Conservation (phyloP, 1,140 invertebrate genomes). For the Bombus huntii region DNA sequence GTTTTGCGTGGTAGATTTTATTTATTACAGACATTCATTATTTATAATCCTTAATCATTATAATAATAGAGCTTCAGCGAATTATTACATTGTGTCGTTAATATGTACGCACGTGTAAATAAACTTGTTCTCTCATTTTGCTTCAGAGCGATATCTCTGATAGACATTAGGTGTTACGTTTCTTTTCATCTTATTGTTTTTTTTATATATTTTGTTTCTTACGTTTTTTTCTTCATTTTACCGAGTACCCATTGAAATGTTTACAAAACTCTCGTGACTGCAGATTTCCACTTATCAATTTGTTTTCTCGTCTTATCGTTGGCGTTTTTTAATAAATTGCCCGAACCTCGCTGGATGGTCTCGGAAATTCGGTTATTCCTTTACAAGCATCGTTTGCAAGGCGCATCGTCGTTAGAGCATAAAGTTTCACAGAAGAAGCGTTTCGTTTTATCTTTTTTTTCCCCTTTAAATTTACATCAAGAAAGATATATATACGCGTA, state of each 20-base stretch:
- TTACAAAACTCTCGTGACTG: conserved; percentile 76
- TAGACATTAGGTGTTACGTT: conserved; percentile 71
- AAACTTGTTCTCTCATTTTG: conserved; percentile 67
- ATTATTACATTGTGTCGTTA: conserved; percentile 72
- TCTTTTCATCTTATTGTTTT: neutral
- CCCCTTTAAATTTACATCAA: conserved; percentile 32
- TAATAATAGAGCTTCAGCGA: conserved; percentile 79
- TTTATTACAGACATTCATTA: conserved; percentile 82
- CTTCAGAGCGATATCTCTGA: conserved; percentile 72
- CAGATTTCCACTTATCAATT: conserved; percentile 68
- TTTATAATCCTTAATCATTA: conserved; percentile 81
- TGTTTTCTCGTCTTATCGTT: conserved; percentile 56
- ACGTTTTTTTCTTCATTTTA: conserved; percentile 7
- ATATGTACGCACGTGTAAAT: conserved; percentile 72
- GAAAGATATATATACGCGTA: conserved; percentile 42
- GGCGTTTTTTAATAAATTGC: conserved; percentile 64
- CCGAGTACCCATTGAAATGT: conserved; percentile 70
- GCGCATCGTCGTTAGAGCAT: conserved; percentile 49
- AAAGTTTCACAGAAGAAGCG: conserved; percentile 50
- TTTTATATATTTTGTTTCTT: neutral
- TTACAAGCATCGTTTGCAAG: conserved; percentile 53
- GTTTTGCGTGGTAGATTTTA: conserved; percentile 80
- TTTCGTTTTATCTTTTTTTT: conserved; percentile 4
- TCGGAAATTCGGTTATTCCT: conserved; percentile 42
- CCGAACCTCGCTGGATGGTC: conserved; percentile 62